Conservation (phyloP, 2,797 vertebrate genomes). For the Rhynchonycteris naso region DNA sequence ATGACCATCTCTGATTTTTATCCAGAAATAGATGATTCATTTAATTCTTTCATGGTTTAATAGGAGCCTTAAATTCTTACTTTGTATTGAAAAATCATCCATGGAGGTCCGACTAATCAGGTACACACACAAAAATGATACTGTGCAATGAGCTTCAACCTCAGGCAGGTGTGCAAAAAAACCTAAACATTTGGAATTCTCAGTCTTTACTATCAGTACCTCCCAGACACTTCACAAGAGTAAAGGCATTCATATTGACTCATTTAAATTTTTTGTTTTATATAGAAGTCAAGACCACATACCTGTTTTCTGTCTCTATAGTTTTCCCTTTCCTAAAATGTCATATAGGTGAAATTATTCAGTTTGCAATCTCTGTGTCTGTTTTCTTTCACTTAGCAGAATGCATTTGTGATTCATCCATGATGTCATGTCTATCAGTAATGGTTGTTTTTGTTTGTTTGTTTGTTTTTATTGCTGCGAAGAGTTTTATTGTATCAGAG, state of each 20-base stretch:
- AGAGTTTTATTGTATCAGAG: background rate
- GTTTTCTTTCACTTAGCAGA: background rate
- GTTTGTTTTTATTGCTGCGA: background rate
- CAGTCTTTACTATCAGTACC: background rate
- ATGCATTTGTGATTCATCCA: background rate
- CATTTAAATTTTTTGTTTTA: background rate
- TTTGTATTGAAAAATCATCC: background rate
- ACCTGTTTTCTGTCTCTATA: background rate
- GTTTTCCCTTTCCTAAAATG: background rate
- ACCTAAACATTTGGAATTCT: background rate
- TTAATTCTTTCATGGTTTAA: background rate
- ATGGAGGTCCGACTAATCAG: background rate
- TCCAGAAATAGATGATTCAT: background rate
- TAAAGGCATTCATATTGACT: background rate
- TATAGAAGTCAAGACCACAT: background rate
- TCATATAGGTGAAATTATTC: background rate
- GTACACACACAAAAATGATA: background rate
- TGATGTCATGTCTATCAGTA: background rate
- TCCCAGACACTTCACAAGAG: background rate
- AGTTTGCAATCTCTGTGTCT: background rate
- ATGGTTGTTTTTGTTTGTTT: background rate
- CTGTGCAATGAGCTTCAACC: background rate
- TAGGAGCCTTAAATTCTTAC: background rate
- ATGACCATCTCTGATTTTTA: constrained; percentile 39
- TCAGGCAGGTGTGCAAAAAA: background rate